Percentiles rank a stretch among this genome's conserved stretches.
Evolutionary conservation across 2,113 vertebrate species (phyloP).

Genomic region (Mystacornis crossleyi): DNA sequence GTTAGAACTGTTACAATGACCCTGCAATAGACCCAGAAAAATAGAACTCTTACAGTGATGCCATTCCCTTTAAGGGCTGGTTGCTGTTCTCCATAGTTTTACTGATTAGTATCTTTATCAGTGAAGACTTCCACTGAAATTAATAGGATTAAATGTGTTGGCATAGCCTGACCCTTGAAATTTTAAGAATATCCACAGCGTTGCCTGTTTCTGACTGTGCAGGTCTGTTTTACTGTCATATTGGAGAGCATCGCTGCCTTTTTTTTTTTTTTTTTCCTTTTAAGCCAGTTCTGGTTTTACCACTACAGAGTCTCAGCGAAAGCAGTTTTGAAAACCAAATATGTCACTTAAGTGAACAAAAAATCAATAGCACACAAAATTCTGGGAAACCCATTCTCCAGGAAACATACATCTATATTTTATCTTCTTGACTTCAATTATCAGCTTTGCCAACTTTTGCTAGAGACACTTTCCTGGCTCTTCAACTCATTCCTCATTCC

Average conservation of each 20-base stretch:
- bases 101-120: constrained; percentile 5
- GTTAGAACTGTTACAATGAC: not conserved
- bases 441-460: not conserved
- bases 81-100: not conserved
- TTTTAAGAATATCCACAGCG: not conserved
- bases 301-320: not conserved
- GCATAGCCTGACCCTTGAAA: not conserved
- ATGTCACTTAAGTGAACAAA: not conserved
- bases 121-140: not conserved
- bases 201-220: not conserved
- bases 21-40: not conserved
- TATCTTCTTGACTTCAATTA: constrained; percentile 49
- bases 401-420: constrained; percentile 39
- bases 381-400: constrained; percentile 63
- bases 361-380: constrained; percentile 48
- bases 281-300: not conserved
- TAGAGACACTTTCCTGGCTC: constrained; percentile 52
- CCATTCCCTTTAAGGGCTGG: not conserved
- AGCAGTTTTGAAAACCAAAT: constrained; percentile 34
- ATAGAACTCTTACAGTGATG: not conserved
- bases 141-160: not conserved
- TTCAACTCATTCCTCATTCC: not conserved
- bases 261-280: not conserved
- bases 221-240: not conserved
- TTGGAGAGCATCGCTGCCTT: not conserved